Evolutionary conservation across 2,797 vertebrate species (phyloP), one percentile per base, ranked within the genome.

Genomic region (Sebastes vulpes): DNA sequence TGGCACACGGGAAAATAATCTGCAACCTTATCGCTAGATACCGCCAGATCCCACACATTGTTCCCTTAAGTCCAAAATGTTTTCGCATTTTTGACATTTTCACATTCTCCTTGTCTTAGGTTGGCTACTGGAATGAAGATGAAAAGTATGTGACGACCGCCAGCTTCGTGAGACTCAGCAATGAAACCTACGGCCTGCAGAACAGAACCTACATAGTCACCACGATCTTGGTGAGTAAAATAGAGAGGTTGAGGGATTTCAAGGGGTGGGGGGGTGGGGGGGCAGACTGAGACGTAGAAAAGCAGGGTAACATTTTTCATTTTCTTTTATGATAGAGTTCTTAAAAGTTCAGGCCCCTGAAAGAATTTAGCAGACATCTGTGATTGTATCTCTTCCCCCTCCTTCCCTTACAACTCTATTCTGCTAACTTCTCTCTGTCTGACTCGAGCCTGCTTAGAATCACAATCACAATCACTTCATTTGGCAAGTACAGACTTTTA

Each of bases 61-160:
- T 67, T 50, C 9, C 54, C 46, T 32, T 9, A 42, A 42, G 38
- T 42, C 38, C 9, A 52, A 20, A 31, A 25, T 38, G 21, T 76
- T 4, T 23, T 29, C 3, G 5, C 31, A 60, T 71, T n/a, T 52
- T 1, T 82, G 23, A 72, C 38, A 38, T 38, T 32, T 21, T 25
- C 3, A 42, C 32, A 0, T 68, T 71, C 20, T 74, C 28, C 20
- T 53, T 65, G 9, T 81, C 23, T 14, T 18, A 99, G 99, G 98
- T 99, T 10, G 99, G 98, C 73, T 98, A 99, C 90, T 99, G 98
- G 98, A 99, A 99, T 38, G 99, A 99, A 93, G 98, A 99, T 65
- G 98, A 99, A 85, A 99, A 98, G 88, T 96, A 98, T 57, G 97
- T 99, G 77, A 97, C 97, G 61, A 96, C 97, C 4, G 97, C 97